Evolutionary conservation across 2,888 invertebrate genomes (phyloP), one percentile per base, ranked within the genome.

Genomic region (Vannuccia rotundouncinata): DNA sequence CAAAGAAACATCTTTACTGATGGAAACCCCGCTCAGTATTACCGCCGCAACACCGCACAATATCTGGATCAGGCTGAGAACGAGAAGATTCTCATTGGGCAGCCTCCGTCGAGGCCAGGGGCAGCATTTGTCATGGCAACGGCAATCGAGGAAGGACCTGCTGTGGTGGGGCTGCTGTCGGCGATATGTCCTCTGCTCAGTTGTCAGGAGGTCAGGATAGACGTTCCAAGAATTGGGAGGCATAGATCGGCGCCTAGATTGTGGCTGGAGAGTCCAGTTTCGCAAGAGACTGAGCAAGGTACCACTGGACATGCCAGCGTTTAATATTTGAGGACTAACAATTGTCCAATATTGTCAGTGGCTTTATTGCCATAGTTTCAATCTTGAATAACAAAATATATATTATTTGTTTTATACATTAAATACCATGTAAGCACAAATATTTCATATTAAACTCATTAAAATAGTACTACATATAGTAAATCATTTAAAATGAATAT

Each of bases 1-100:
- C 17, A 80, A 45, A 10, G 31, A 79, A 29, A 79, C 78, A 27
- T 31, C 80, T 80, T 80, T 80, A 17, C 27, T 80, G 10, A 80
- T n/a, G 29, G 80, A 74, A 1, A 80, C 59, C 27, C 74, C 73
- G 22, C 31, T 78, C 22, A 80, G 45, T 22, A 80, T 78, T 17
- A 80, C 76, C 1, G 80, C 80, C 1, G 80, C 80, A 25, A 79
- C 27, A 25, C 80, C 80, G 76, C 80, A 80, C 5, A 80, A 76
- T 22, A 80, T 17, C 28, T 80, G 80, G 25, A 80, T 80, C 25
- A 80, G 45, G 78, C 74, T 45, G 1, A 80, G 29, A 10, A 80
- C 45, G 28, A 80, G 73, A 75, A 80, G 29, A 17, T 80, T 80
- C 45, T 80, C 80, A n/a, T 79, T 79, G 25, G 29, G 25, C n/a